Evolutionary conservation across 2,888 invertebrate genomes (phyloP).

Genomic region (Ophion ventricosus): DNA sequence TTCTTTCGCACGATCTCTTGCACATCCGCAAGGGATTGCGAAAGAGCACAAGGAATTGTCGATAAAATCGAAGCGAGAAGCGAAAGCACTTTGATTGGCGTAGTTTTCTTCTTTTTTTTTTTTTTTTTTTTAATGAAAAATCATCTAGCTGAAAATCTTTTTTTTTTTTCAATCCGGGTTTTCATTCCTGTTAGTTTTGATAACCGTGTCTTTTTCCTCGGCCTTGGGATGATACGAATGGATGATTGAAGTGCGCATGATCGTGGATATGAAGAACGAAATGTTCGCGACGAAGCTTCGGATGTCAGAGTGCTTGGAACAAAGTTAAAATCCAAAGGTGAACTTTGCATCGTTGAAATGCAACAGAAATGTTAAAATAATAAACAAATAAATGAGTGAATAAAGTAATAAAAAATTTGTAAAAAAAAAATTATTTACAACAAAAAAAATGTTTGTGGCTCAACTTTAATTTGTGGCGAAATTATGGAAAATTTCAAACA

Average conservation of each 20-base stretch:
- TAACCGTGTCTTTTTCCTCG: constrained; percentile 35
- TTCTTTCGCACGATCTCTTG: constrained; percentile 11
- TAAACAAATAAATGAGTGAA: too few relatives aligned
- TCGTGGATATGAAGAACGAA: not conserved
- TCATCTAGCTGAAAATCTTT: constrained; percentile 56
- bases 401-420: too few relatives aligned
- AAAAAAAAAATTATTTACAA: too few relatives aligned
- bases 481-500: too few relatives aligned
- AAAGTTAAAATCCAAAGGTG: too few relatives aligned
- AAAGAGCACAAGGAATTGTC: constrained; percentile 44
- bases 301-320: not conserved
- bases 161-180: not conserved
- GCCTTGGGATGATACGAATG: constrained; percentile 31
- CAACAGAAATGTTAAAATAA: too few relatives aligned
- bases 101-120: constrained; percentile 44
- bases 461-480: too few relatives aligned
- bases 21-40: constrained; percentile 18
- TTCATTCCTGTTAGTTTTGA: constrained; percentile 51
- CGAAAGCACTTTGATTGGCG: constrained; percentile 28
- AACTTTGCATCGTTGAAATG: too few relatives aligned
- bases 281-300: not conserved
- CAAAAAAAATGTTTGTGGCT: too few relatives aligned
- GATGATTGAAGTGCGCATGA: constrained; percentile 8
- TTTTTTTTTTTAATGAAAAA: constrained; percentile 25
- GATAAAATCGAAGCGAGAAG: constrained; percentile 58